Evolutionary conservation across 2,113 vertebrate genomes (phyloP).

Genomic region (Psophia crepitans): DNA sequence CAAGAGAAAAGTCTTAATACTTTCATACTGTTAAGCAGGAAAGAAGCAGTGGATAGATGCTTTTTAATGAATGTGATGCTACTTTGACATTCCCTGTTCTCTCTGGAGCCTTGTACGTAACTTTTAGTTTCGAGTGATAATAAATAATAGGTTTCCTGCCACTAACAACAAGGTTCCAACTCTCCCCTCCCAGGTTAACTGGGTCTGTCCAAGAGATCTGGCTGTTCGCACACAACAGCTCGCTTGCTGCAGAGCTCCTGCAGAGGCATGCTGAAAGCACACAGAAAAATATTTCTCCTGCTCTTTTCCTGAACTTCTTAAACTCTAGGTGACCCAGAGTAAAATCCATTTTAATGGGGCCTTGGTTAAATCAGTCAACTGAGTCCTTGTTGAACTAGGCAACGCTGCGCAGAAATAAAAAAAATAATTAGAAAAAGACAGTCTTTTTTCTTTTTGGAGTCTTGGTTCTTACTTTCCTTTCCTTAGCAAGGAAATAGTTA

Average conservation of each 20-base stretch:
- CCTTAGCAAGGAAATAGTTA: neutral
- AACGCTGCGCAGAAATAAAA: neutral
- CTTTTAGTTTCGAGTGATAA: neutral
- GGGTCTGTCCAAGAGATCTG: neutral
- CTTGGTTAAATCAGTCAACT: neutral
- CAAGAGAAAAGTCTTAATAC: neutral
- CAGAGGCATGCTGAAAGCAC: neutral
- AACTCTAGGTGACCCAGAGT: constrained; percentile 39
- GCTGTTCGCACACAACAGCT: neutral
- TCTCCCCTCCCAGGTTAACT: neutral
- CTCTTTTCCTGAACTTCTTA: constrained; percentile 40
- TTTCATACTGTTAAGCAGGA: neutral
- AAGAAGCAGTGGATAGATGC: neutral
- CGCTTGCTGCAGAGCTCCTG: neutral
- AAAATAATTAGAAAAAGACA: neutral
- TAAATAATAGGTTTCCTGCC: constrained; percentile 20
- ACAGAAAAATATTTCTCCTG: constrained; percentile 28
- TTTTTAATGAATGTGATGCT: neutral
- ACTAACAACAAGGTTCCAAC: neutral
- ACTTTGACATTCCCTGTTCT: neutral
- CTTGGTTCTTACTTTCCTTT: neutral
- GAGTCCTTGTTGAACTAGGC: constrained; percentile 5
- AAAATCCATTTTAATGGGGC: constrained; percentile 34
- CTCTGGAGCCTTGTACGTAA: neutral
- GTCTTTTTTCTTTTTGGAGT: neutral